Evolutionary conservation across 2,888 invertebrate species (phyloP).

Genomic region (Epirrhoe tristata): DNA sequence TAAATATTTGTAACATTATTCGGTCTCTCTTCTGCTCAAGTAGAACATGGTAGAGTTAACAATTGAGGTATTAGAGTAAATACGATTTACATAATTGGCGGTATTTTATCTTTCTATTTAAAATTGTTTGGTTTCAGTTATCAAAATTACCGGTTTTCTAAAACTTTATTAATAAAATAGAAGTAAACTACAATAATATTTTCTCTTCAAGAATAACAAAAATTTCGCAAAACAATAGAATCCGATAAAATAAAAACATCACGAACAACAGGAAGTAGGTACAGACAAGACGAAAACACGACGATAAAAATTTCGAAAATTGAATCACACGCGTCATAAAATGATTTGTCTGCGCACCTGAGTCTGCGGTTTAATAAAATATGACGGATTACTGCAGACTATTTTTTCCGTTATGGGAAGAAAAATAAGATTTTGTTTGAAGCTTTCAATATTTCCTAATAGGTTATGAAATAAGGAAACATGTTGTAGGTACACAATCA

Average conservation of each 20-base stretch:
- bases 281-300: slow-evolving; percentile 55
- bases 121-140: neutral
- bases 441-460: neutral
- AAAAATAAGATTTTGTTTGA: neutral
- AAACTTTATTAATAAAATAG: neutral
- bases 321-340: slow-evolving; percentile 70
- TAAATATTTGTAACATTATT: too few species aligned
- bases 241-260: slow-evolving; percentile 25
- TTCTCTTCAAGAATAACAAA: slow-evolving; percentile 27
- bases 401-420: slow-evolving; percentile 23
- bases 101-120: neutral
- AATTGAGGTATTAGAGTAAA: too few species aligned
- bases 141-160: slow-evolving; percentile 2
- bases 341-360: slow-evolving; percentile 61
- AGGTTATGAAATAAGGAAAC: too few species aligned
- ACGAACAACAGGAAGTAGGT: slow-evolving; percentile 43
- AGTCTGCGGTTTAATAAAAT: slow-evolving; percentile 30
- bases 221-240: slow-evolving; percentile 37
- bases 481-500: too few species aligned
- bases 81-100: neutral
- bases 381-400: slow-evolving; percentile 26
- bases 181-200: neutral
- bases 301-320: slow-evolving; percentile 66
- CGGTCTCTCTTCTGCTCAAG: too few species aligned
- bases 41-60: neutral